These are phyloP conservation scores for Xenopus borealis DNA, from an alignment of 2,113 vertebrate species.

Conservation along the genomic window DNA sequence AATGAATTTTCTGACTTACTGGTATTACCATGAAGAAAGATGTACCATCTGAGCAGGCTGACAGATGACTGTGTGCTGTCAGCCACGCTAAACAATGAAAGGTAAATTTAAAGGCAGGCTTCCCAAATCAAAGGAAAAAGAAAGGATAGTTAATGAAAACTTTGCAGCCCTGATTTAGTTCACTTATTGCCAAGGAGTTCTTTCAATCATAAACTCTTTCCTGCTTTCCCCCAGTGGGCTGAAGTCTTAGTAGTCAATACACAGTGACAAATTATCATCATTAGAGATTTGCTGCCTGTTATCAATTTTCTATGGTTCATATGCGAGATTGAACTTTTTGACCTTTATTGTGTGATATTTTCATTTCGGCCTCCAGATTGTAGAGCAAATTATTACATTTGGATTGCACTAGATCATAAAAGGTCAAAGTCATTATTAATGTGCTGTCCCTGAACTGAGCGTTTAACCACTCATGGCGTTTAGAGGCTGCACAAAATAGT, in stretches of 20 bases:
- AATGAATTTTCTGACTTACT: conserved; percentile 25
- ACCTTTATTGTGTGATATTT: conserved; percentile 45
- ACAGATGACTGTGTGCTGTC: conserved; percentile 23
- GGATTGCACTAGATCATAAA: conserved; percentile 39
- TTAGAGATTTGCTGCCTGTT: conserved; percentile 30
- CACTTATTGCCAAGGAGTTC: conserved; percentile 3
- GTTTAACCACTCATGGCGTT: conserved; percentile 37
- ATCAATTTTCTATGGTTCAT: conserved; percentile 45
- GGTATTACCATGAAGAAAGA: conserved; percentile 29
- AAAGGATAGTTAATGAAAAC: not conserved
- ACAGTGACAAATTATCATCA: conserved; percentile 36
- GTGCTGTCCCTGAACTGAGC: conserved; percentile 19
- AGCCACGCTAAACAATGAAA: conserved; percentile 30
- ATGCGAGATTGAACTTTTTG: conserved; percentile 36
- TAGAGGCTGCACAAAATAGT: conserved; percentile 1
- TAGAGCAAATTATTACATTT: conserved; percentile 45
- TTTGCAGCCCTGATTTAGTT: conserved; percentile 20
- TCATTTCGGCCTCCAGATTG: conserved; percentile 40
- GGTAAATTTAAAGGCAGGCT: not conserved
- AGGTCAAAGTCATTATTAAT: conserved; percentile 44
- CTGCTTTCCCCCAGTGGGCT: conserved; percentile 22
- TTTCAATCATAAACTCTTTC: conserved; percentile 23
- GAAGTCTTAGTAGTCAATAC: conserved; percentile 27
- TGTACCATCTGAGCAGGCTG: conserved; percentile 18
- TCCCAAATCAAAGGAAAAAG: not conserved